Evolutionary conservation across 2,888 invertebrate species (phyloP), one percentile per base, ranked within the genome.

Genomic region (Ennomos quercinarius): DNA sequence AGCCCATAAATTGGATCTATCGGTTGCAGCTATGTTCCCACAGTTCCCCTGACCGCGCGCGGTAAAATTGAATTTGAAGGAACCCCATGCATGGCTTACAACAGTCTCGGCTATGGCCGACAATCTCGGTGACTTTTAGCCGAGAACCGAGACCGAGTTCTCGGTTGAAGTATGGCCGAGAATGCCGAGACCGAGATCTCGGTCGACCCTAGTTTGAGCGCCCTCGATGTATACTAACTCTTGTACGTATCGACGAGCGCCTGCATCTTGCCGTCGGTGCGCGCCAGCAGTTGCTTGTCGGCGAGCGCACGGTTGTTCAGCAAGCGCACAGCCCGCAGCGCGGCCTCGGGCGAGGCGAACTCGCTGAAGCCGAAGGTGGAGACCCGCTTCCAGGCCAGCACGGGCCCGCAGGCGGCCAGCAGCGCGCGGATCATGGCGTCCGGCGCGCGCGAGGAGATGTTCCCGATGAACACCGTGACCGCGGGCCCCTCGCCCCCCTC

Each of bases 291-390:
- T 80, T 96, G 96, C 89, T 98, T 98, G 72, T 98, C 99, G 57
- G 97, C 98, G 51, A 99, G 95, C 85, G 96, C 95, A 86, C 98
- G 95, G 74, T 98, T 98, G 89, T 99, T 98, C 36, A 99, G 93
- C 67, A 99, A 93, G 44, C 98, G 93, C 66, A 99, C 98, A 68
- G 99, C 98, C 67, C 99, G 94, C 71, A 99, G 93, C 41, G 99
- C 99, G 13, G 99, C 97, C 89, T 99, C 98, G 12, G 99, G 99
- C 59, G 89, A 93, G 68, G 97, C 98, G 87, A 98, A 98, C 93
- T 99, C 99, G 92, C 99, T 98, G 93, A 99, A 99, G 9, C 99
- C 99, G 89, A 99, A 99, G 1, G 98, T 98, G 83, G 98, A 98
- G 12, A 99, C 99, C 61, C 99, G 94, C 89, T 99, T 99, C 99